phyloP scores from a whole-genome alignment of 2,797 vertebrate genomes.

The Danio tinwini region DNA sequence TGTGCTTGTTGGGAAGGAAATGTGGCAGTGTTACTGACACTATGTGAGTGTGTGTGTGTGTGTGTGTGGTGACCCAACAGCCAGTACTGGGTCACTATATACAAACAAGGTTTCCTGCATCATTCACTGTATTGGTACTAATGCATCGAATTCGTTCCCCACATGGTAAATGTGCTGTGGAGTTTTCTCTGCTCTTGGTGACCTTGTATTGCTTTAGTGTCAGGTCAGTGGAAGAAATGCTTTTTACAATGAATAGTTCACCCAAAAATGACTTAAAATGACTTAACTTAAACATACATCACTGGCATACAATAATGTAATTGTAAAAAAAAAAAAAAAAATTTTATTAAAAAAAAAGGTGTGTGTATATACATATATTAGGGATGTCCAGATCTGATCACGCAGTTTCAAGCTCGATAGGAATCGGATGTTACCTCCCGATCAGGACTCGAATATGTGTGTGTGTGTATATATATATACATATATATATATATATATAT shows the following conservation, averaged over 20 bases:
- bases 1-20: slow-evolving; percentile 6
- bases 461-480: no score
- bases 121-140: not conserved
- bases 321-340: no score
- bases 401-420: no score
- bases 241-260: slow-evolving; percentile 6
- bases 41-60: not conserved
- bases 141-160: slow-evolving; percentile 27
- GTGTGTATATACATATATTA: no score
- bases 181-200: not conserved
- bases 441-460: no score
- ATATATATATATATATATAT: no score
- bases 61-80: slow-evolving; percentile 13
- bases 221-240: slow-evolving; percentile 40
- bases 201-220: slow-evolving; percentile 50
- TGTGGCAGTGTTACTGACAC: slow-evolving; percentile 48
- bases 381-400: no score
- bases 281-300: not conserved
- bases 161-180: slow-evolving; percentile 28
- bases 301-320: no score
- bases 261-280: slow-evolving; percentile 14
- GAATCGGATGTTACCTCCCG: no score
- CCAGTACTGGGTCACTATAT: slow-evolving; percentile 46
- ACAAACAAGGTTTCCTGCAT: slow-evolving; percentile 9
- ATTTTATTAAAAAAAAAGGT: no score